Base-by-base conservation (phyloP, 2,888 invertebrate species). In the Nemotelus nigrinus region DNA sequence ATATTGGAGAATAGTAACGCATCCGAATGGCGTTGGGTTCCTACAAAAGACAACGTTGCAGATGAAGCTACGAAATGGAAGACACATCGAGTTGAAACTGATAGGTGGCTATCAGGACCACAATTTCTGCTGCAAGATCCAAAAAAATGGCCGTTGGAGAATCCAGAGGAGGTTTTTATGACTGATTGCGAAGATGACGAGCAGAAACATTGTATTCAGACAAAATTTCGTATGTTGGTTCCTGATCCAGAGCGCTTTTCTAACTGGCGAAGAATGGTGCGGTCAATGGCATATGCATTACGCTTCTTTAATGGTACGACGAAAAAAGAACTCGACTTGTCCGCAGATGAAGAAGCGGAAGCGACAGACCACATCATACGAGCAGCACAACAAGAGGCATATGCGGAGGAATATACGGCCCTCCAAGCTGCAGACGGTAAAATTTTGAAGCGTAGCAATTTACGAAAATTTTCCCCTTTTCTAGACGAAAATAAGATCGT, bases 271-370 rank as follows among this genome's bases (percentile, higher is more conserved):
- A 77, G 57, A 55, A 7, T 77, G 68, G 10, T 45, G 55, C 50
- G 77, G 50, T 39, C 48, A 41, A 77, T 77, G 8, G 77, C 77
- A 43, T 65, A 65, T 43, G 65, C 39, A 8, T 7, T 65, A n/a
- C 65, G 65, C 3, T 60, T 60, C 41, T n/a, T 60, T 50, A 50
- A 50, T 50, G 50, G 50, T 6, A 8, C 50, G 50, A 60, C 6
- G n/a, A 60, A 60, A n/a, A 25, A 6, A 25, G 6, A 60, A 60
- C n/a, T 6, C 60, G n/a, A 60, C n/a, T 25, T 25, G 6, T 60
- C n/a, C 4, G 60, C 50, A 50, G 50, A 50, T 50, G n/a, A n/a
- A n/a, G 50, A 50, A 50, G 50, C 5, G 8, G 8, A 50, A 50
- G 50, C 50, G 50, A 5, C 50, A 58, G 4, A 25, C 4, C n/a